A percentile compares a stretch with the other conserved stretches of the same genome.
These are phyloP conservation scores for Sitta carolinensis DNA, from an alignment of 2,797 vertebrate species.

Conservation along the genomic window DNA sequence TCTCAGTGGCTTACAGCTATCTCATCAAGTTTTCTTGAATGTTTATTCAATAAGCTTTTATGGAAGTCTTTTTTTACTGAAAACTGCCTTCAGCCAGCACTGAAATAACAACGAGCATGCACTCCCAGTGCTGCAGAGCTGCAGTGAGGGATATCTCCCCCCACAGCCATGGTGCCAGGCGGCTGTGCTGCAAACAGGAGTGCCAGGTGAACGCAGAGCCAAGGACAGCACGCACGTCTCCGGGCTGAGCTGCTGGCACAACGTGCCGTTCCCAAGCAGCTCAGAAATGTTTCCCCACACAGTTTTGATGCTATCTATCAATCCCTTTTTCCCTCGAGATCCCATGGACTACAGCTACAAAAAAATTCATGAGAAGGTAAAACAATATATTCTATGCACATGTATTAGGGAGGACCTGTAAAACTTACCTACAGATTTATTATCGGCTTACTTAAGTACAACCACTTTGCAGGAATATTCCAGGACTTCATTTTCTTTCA, in stretches of 20 bases:
- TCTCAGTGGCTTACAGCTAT: neutral
- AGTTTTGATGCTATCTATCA: neutral
- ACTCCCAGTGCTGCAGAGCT: neutral
- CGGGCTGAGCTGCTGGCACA: neutral
- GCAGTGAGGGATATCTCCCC: neutral
- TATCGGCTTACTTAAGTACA: neutral
- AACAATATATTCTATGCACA: neutral
- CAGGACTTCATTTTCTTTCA: neutral
- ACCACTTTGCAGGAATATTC: neutral
- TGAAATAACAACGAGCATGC: neutral
- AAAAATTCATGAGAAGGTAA: neutral
- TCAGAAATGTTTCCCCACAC: neutral
- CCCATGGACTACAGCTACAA: neutral
- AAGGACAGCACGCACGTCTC: neutral
- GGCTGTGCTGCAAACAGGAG: neutral
- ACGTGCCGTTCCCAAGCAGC: neutral
- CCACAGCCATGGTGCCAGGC: neutral
- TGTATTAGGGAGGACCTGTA: neutral
- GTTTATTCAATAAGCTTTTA: neutral
- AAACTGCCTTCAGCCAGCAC: neutral
- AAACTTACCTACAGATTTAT: neutral
- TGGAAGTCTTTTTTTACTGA: neutral
- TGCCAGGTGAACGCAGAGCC: neutral
- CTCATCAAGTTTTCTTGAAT: neutral
- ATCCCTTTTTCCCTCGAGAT: neutral